Base-by-base conservation (phyloP, 1,140 invertebrate genomes). In the Drosophila ambigua region DNA sequence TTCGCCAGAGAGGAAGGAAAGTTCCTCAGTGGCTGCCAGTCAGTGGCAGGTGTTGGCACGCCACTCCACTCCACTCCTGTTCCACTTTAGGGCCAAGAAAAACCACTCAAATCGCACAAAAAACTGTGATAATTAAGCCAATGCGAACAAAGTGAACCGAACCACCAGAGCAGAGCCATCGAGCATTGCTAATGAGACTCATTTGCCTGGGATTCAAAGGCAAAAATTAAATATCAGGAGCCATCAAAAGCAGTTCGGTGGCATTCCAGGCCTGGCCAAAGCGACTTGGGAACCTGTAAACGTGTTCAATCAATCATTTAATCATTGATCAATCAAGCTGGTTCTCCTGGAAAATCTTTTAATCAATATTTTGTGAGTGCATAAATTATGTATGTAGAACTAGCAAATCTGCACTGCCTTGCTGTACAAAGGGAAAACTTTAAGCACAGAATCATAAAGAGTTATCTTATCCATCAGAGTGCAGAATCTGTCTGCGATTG, bases 181-280 rank as follows among this genome's bases (percentile, higher is more conserved):
- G 71, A 46, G 69, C n/a, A 55, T 71, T 49, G 69, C 71, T 73
- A 73, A 73, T 73, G 71, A 73, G 63, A 51, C 69, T 55, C 71
- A 73, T 73, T 73, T 73, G 59, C 26, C 51, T 16, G 58, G 63
- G 62, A 72, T 69, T 65, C 39, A 72, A 58, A 51, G 51, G 41
- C 28, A 55, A 55, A 24, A 50, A 73, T 62, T 52, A n/a, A 55
- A 55, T 51, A 73, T 49, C n/a, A 23, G 44, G 20, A 26, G 45
- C 65, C 49, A 69, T 69, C 51, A 69, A 69, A 45, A 20, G 66
- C 43, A 24, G 66, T 69, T 69, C 20, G 31, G 24, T 52, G 20
- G 52, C 64, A 69, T 69, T 69, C 66, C 66, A 58, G 51, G 35
- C 49, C 45, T 26, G 15, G 26, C 16, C 24, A 4, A 20, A 24